Evolutionary conservation across 92 coral and sea anemone species (phyloP).

Genomic region (Pocillopora meandrina): DNA sequence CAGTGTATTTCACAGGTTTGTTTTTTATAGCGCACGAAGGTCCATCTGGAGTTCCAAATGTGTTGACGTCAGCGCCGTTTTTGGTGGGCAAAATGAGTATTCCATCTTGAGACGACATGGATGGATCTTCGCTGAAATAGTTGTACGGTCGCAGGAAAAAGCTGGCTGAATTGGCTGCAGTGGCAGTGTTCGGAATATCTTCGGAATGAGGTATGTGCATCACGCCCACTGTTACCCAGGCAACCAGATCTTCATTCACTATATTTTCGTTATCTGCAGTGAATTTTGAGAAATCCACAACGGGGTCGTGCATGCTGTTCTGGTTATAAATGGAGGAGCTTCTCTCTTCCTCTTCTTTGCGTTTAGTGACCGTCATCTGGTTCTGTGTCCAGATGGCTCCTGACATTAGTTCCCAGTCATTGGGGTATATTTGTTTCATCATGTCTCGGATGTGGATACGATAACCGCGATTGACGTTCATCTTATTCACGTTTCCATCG

Average conservation of each 20-base stretch:
- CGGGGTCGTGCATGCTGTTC: constrained; percentile 59
- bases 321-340: constrained; percentile 73
- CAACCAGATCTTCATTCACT: constrained; percentile 66
- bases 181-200: constrained; percentile 78
- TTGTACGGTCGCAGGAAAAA: constrained; percentile 79
- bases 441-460: constrained; percentile 75
- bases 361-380: constrained; percentile 77
- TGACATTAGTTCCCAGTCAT: constrained; percentile 46
- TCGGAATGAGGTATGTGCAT: constrained; percentile 84
- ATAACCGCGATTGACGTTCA: constrained; percentile 70
- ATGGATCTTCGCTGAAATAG: constrained; percentile 80
- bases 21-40: constrained; percentile 53
- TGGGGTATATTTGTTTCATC: constrained; percentile 72
- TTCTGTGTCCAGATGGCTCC: constrained; percentile 61
- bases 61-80: constrained; percentile 31
- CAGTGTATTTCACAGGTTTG: constrained; percentile 47
- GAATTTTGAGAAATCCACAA: constrained; percentile 64
- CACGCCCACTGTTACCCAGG: constrained; percentile 75
- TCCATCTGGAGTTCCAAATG: constrained; percentile 57
- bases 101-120: constrained; percentile 67
- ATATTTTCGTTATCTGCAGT: constrained; percentile 66
- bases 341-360: constrained; percentile 57
- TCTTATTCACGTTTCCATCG: constrained; percentile 43
- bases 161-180: constrained; percentile 65
- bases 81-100: constrained; percentile 52